Conservation (phyloP, 2,888 invertebrate genomes). For the Heteromyza rotundicornis region DNA sequence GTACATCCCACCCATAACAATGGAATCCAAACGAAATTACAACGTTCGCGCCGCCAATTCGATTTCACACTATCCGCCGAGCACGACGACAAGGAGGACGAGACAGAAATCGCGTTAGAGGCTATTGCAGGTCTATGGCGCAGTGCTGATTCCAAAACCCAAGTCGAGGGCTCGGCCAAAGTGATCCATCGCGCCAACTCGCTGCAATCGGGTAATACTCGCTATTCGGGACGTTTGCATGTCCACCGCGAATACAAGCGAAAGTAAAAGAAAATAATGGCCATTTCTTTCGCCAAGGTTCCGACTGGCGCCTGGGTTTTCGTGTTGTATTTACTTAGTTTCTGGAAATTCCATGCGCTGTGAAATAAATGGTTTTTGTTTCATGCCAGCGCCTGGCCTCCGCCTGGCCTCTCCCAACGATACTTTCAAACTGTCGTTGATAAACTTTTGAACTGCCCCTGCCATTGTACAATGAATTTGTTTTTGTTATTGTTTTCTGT, state of each 20-base stretch:
- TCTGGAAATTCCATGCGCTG: neutral
- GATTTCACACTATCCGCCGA: conserved; percentile 59
- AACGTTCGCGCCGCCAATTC: conserved; percentile 54
- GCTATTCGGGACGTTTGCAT: conserved; percentile 56
- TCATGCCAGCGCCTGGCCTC: neutral
- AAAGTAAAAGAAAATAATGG: conserved; percentile 29
- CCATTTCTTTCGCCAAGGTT: conserved; percentile 35
- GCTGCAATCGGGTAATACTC: conserved; percentile 56
- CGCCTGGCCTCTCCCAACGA: neutral
- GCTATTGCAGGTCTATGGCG: conserved; percentile 60
- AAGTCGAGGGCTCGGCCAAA: conserved; percentile 58
- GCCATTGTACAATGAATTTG: neutral
- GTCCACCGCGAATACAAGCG: conserved; percentile 57
- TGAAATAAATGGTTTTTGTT: neutral
- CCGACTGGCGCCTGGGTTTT: conserved; percentile 50
- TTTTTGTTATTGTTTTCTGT: neutral
- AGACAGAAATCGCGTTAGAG: conserved; percentile 58
- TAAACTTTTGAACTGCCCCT: neutral
- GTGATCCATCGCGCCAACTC: conserved; percentile 52
- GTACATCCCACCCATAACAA: too few species aligned
- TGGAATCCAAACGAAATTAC: too few species aligned
- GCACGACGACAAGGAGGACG: conserved; percentile 55
- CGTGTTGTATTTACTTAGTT: conserved; percentile 44
- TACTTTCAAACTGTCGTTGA: neutral
- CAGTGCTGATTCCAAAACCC: conserved; percentile 56